phyloP scores from a whole-genome alignment of 2,113 vertebrate genomes.

The Abramis brama region DNA sequence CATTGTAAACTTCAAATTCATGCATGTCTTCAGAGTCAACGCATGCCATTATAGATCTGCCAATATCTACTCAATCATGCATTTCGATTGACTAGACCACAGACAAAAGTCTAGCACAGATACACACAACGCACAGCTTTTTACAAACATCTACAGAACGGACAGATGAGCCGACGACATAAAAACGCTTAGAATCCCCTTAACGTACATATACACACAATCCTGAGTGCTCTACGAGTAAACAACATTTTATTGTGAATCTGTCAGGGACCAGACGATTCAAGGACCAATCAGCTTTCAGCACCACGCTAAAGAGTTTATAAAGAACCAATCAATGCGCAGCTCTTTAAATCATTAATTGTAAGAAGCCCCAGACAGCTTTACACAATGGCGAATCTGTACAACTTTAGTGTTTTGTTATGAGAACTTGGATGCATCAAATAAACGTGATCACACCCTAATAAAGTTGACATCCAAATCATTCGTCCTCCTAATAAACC shows the following conservation, averaged over 20 bases:
- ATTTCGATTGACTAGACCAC: constrained; percentile 49
- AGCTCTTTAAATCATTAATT: not conserved
- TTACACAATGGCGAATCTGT: constrained; percentile 27
- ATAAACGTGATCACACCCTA: not conserved
- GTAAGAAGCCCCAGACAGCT: not conserved
- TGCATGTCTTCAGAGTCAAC: constrained; percentile 55
- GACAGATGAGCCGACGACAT: constrained; percentile 33
- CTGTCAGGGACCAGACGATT: not conserved
- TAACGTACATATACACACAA: constrained; percentile 12
- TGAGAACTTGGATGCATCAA: not conserved
- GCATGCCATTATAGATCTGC: constrained; percentile 60
- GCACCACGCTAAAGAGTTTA: not conserved
- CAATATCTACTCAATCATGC: constrained; percentile 61
- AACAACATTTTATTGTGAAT: constrained; percentile 33
- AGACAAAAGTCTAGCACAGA: constrained; percentile 24
- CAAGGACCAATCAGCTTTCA: constrained; percentile 4
- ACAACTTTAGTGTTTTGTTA: constrained; percentile 9
- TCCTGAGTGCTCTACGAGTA: constrained; percentile 36
- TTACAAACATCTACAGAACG: constrained; percentile 48
- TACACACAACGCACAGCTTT: constrained; percentile 27
- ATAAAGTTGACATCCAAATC: not conserved
- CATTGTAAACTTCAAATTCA: constrained; percentile 54
- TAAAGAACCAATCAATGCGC: not conserved
- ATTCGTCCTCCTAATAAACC: not conserved
- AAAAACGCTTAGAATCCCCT: constrained; percentile 30